Percentiles rank a stretch among this genome's conserved stretches.
Evolutionary conservation across 2,113 vertebrate species (phyloP).

Genomic region (Falco punctatus): DNA sequence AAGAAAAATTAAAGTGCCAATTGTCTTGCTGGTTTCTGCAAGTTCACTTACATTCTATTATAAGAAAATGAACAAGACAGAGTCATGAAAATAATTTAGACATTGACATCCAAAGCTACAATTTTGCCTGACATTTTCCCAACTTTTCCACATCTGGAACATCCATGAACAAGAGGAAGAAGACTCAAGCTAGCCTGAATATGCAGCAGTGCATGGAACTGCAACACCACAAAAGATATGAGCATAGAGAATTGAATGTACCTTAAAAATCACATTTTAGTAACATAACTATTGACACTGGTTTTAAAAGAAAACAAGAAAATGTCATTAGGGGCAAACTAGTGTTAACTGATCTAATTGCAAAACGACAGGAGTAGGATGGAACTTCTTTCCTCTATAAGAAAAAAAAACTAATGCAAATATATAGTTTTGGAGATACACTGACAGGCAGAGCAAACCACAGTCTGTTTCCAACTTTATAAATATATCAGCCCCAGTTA

Average conservation of each 20-base stretch:
- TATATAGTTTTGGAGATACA: background rate
- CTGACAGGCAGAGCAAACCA: background rate
- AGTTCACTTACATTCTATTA: background rate
- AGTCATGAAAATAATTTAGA: slow-evolving; percentile 2
- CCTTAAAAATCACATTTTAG: background rate
- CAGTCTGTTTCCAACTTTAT: background rate
- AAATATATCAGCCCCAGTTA: background rate
- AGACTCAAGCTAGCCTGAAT: background rate
- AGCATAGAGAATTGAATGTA: background rate
- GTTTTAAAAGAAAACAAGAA: background rate
- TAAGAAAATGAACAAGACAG: background rate
- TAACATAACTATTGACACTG: background rate
- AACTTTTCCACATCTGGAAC: background rate
- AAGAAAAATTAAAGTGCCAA: background rate
- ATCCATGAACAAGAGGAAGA: background rate
- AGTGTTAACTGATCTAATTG: background rate
- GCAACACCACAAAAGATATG: background rate
- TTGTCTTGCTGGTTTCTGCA: background rate
- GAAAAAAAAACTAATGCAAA: background rate
- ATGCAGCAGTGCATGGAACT: background rate
- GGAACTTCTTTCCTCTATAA: background rate
- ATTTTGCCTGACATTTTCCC: background rate
- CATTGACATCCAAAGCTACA: background rate
- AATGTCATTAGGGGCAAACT: background rate
- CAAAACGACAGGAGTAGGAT: background rate